A percentile compares a stretch with the other conserved stretches of the same genome.
These are phyloP conservation scores for Hippocampus abdominalis DNA, from an alignment of 2,113 vertebrate genomes.

Conservation along the genomic window DNA sequence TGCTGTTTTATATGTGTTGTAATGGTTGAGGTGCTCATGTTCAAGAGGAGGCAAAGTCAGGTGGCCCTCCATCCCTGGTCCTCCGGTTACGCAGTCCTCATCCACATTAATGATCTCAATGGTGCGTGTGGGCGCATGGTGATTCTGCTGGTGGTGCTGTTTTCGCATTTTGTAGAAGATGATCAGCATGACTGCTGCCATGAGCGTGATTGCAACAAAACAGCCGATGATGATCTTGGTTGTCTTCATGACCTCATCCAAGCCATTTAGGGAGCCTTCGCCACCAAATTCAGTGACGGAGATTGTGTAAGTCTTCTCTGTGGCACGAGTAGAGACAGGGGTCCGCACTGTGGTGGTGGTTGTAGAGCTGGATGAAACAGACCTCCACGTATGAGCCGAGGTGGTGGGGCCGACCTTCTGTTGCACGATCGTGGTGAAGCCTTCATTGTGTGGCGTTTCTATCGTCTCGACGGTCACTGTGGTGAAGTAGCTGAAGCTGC, in stretches of 20 bases:
- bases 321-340: slow-evolving; percentile 85
- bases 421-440: slow-evolving; percentile 85
- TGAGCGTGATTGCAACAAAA: slow-evolving; percentile 98
- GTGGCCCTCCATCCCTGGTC: slow-evolving; percentile 91
- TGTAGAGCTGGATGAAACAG: slow-evolving; percentile 80
- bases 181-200: slow-evolving; percentile 98
- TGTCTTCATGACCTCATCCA: slow-evolving; percentile 99
- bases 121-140: slow-evolving; percentile 91
- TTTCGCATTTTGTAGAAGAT: slow-evolving; percentile 99
- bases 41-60: slow-evolving; percentile 93
- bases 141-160: slow-evolving; percentile 97
- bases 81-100: slow-evolving; percentile 92
- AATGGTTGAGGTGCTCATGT: slow-evolving; percentile 98
- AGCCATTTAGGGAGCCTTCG: slow-evolving; percentile 84
- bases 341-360: slow-evolving; percentile 83
- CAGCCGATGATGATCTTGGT: slow-evolving; percentile 99
- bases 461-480: slow-evolving; percentile 98
- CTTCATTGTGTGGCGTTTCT: slow-evolving; percentile 91
- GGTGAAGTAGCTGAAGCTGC: slow-evolving; percentile 94
- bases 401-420: slow-evolving; percentile 87
- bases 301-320: slow-evolving; percentile 90
- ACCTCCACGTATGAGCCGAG: slow-evolving; percentile 85
- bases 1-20: slow-evolving; percentile 95
- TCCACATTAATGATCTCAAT: slow-evolving; percentile 98
- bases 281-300: slow-evolving; percentile 83